Base-by-base conservation (phyloP, 2,888 invertebrate species). In the Neoitamus cyanurus region DNA sequence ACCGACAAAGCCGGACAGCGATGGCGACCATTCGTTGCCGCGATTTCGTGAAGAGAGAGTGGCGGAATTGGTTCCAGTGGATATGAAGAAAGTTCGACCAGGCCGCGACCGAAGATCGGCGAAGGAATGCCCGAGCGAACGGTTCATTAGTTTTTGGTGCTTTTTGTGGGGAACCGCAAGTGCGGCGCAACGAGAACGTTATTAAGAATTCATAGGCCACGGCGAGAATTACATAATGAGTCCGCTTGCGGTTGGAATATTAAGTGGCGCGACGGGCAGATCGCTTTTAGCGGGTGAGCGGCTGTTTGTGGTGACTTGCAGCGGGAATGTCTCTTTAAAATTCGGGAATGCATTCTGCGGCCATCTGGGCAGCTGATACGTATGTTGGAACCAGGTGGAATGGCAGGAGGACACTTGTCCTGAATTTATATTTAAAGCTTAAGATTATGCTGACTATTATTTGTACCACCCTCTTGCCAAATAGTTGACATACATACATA, bases 221-320 rank as follows among this genome's bases (percentile, higher is more conserved):
- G 75, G 75, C 75, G 42, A 28, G 75, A 75, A 75, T 75, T 75
- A 75, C 75, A 75, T 75, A 75, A 75, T 75, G 75, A 75, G 75
- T 75, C n/a, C 75, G 28, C 11, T 75, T 75, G 75, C 42, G 75
- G 75, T 37, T 75, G 6, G 75, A 75, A 75, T 75, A 75, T 75
- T 75, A 75, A 75, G 75, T 75, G 46, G 25, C 75, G 42, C 25
- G 42, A 5, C 46, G 25, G 15, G 6, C 37, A 11, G 42, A 75
- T 37, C 42, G 28, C 28, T 28, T 30, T 75, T 20, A 36, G 42
- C 25, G 7, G 48, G 37, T 4, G 5, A 31, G 31, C 31, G 31
- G 31, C 3, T 31, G 31, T 31, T 31, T n/a, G n/a, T 7, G 15
- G 20, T 7, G 58, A 6, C 25, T 25, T 58, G 58, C 7, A 75